Percentiles rank a stretch among this genome's conserved stretches.
Conservation (phyloP, 1,140 invertebrate genomes). For the Coptotermes formosanus region DNA sequence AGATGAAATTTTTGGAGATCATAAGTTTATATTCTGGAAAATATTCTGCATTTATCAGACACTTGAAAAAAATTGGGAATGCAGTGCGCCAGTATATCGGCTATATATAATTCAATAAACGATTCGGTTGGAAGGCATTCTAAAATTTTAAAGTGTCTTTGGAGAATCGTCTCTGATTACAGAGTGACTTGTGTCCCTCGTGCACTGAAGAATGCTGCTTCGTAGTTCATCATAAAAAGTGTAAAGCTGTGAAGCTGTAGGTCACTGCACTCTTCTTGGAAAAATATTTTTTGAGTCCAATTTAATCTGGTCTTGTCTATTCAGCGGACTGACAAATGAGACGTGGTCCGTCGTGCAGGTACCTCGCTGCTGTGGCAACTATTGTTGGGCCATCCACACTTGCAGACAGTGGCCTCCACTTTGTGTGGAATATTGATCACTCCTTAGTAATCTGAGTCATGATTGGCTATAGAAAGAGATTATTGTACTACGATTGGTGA, state of each 20-base stretch:
- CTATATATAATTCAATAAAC: too few species aligned
- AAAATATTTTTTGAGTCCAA: conserved; percentile 19
- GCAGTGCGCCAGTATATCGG: too few species aligned
- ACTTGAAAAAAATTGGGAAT: too few species aligned
- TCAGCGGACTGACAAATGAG: conserved; percentile 11
- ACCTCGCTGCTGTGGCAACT: not conserved
- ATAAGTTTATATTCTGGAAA: too few species aligned
- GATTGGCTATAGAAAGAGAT: not conserved
- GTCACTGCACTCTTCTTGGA: not conserved
- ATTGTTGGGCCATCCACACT: not conserved
- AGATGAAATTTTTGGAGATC: too few species aligned
- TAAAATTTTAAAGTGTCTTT: too few species aligned
- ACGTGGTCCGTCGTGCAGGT: not conserved
- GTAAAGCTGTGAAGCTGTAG: not conserved
- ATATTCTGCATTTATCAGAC: too few species aligned
- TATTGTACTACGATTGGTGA: not conserved
- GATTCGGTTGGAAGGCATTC: too few species aligned
- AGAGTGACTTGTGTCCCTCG: not conserved
- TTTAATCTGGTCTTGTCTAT: conserved; percentile 13
- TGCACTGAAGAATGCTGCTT: not conserved
- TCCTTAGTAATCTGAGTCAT: not conserved
- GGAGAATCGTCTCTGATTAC: too few species aligned
- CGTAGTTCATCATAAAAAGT: not conserved
- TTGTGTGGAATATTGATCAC: conserved; percentile 7
- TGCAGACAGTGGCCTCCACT: not conserved